These are phyloP conservation scores for Idaea aversata DNA, from an alignment of 2,888 invertebrate species.

Conservation along the genomic window DNA sequence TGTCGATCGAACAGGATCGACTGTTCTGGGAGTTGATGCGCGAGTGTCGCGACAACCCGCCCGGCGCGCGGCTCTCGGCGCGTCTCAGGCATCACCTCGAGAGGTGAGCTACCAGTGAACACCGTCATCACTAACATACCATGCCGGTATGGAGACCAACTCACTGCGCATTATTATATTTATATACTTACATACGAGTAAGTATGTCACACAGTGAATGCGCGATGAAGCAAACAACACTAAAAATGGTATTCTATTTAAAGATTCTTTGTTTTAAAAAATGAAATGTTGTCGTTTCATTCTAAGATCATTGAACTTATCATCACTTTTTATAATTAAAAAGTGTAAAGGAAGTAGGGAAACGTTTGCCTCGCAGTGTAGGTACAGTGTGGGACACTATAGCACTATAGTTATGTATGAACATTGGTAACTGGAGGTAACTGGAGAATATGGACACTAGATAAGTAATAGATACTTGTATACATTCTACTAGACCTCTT, in stretches of 20 bases:
- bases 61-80: slow-evolving; percentile 83
- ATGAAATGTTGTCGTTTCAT: not conserved
- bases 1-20: slow-evolving; percentile 28
- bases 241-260: not conserved
- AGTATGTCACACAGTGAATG: not conserved
- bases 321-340: too few relatives aligned
- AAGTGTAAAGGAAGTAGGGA: too few relatives aligned
- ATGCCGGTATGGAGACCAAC: too few relatives aligned
- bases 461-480: too few relatives aligned
- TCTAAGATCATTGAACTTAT: not conserved
- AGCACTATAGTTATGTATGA: too few relatives aligned
- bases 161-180: too few relatives aligned
- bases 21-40: slow-evolving; percentile 82
- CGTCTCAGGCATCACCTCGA: slow-evolving; percentile 62
- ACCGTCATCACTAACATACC: not conserved
- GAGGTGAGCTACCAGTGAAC: slow-evolving; percentile 37
- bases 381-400: too few relatives aligned
- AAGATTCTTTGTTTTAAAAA: not conserved
- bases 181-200: too few relatives aligned
- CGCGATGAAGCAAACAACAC: not conserved
- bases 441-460: too few relatives aligned
- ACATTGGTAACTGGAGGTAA: too few relatives aligned
- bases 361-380: too few relatives aligned
- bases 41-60: slow-evolving; percentile 84
- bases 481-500: too few relatives aligned